Conservation (phyloP, 2,797 vertebrate genomes). For the Schizopygopsis malacanthus region DNA sequence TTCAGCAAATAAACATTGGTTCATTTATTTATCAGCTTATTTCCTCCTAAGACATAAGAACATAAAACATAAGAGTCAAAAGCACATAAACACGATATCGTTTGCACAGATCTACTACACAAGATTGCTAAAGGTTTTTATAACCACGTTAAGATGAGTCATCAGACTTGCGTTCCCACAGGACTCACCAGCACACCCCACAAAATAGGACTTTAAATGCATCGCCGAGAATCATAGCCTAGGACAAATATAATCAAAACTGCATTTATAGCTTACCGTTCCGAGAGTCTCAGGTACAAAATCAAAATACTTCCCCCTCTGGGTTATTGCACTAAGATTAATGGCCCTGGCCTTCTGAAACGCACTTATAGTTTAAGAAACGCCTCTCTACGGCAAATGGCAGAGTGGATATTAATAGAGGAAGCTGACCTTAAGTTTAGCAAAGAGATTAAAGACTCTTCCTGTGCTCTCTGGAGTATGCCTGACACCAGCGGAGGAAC, state of each 20-base stretch:
- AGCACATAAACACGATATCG: not conserved
- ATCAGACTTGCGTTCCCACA: not conserved
- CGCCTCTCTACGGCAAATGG: slow-evolving; percentile 24
- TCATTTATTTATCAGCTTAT: not conserved
- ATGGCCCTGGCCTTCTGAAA: slow-evolving; percentile 26
- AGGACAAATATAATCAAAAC: slow-evolving; percentile 36
- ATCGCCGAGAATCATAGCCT: slow-evolving; percentile 15
- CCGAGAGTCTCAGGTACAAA: slow-evolving; percentile 15
- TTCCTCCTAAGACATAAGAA: not conserved
- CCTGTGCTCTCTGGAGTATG: slow-evolving; percentile 15
- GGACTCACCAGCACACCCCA: not conserved
- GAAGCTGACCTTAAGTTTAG: slow-evolving; percentile 38
- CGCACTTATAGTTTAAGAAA: slow-evolving; percentile 35
- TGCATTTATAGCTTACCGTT: slow-evolving; percentile 34
- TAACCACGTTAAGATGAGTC: not conserved
- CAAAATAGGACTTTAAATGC: slow-evolving; percentile 41
- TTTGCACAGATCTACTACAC: not conserved
- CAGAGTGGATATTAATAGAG: slow-evolving; percentile 51
- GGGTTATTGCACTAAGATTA: slow-evolving; percentile 42
- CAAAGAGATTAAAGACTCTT: slow-evolving; percentile 46
- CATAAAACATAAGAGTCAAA: not conserved
- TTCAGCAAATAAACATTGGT: not conserved
- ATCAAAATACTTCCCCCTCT: slow-evolving; percentile 30
- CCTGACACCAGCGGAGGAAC: slow-evolving; percentile 29
- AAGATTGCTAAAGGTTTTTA: not conserved